Base-by-base conservation (phyloP, 2,113 vertebrate genomes). In the Trochalopteron elliotii region DNA sequence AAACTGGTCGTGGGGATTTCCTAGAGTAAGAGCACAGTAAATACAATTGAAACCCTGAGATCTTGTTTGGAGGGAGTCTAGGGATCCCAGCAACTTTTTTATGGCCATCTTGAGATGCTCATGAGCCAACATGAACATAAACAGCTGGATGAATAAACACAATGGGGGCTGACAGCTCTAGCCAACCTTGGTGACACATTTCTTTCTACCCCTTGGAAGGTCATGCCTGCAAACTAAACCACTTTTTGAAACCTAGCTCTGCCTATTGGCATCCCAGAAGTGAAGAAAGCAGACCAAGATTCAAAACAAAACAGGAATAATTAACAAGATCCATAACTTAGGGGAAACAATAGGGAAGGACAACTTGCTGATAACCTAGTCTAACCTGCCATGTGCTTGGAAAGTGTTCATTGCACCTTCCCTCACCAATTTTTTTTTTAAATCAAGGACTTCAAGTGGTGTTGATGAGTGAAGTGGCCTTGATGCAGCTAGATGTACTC, bases 221-320 rank as follows among this genome's bases (percentile, higher is more conserved):
- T 63, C 78, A 82, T 2, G 0, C 40, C 56, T 93, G 74, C 64
- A 79, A 93, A 94, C 17, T 5, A 68, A 84, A 55, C 53, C 71
- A 40, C 65, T 45, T 71, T 49, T 63, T 53, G 78, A 95, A 92
- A 85, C 60, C 77, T 53, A 77, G 50, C 85, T 87, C 93, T 87
- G 90, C 37, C 65, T 86, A 30, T 68, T 59, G 55, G 80, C 86
- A 94, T 64, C 84, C 84, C 80, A 94, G 91, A 83, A 95, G 90
- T 75, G 89, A 93, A 94, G 79, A 84, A 77, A 72, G 82, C 69
- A 77, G 89, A 86, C 70, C 94, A 85, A 95, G 89, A 84, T 77
- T 81, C 83, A 83, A 84, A 94, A 55, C 31, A 44, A 87, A 71
- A 16, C 30, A 49, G 59, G 30, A 68, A 45, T 52, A 80, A 84